Evolutionary conservation across 2,113 vertebrate genomes (phyloP), one percentile per base, ranked within the genome.

Genomic region (Strigops habroptila): DNA sequence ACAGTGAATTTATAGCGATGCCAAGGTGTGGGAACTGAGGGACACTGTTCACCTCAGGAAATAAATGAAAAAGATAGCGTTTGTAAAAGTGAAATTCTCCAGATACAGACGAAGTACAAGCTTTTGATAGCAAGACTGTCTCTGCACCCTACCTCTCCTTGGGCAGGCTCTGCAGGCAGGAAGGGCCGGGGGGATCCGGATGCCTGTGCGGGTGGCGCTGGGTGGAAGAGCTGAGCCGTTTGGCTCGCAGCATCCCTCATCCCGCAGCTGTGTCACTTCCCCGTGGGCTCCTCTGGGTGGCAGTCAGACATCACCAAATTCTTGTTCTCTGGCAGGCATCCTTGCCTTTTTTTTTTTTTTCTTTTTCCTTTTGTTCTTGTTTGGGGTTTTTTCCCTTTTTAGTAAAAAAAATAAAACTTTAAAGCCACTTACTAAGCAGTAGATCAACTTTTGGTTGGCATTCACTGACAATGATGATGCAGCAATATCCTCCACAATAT

Each of bases 141-240:
- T 57, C 17, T 6, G 31, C 35, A 14, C 2, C 3, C 30, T 33
- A 1, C 12, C 5, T 19, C 17, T 25, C 17, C 0, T 3, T 8
- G 64, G 30, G 62, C 67, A 12, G 22, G 8, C 0, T 3, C 48
- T 10, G 62, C 35, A 33, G 10, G 15, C 12, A 1, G n/a, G 70
- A 33, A 3, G 24, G 15, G 18, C 30, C 3, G 30, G 41, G 6
- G 17, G 4, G 23, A 5, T 18, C 7, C 9, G 63, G 2, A 5
- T 35, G 25, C 44, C 10, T 10, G 3, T 25, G 46, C 5, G 16
- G 25, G 18, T 14, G 24, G 19, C 23, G 18, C 6, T 3, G 4
- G 6, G 8, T 64, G 41, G n/a, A 30, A 76, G 63, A 44, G 60
- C 48, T 14, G 77, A 59, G 71, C 46, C 5, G 0, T 3, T 39